Conservation (phyloP, 2,888 invertebrate genomes). For the Allophyes oxyacanthae region DNA sequence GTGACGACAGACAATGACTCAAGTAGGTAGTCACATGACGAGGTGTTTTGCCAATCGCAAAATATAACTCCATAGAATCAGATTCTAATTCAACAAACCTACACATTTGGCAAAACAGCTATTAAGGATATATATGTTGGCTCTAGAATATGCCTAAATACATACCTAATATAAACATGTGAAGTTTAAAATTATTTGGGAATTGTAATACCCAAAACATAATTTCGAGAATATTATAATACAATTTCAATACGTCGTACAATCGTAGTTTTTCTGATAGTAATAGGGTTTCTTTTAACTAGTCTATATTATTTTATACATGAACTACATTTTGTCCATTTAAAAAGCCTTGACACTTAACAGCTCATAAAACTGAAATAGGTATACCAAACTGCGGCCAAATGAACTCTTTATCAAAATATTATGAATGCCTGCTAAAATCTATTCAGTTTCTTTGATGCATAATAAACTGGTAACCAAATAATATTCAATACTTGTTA, state of each 20-base stretch:
- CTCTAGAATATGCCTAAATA: not conserved
- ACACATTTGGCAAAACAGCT: constrained; percentile 1
- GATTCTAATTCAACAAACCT: constrained; percentile 13
- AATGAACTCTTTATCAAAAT: too few relatives aligned
- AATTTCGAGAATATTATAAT: too few relatives aligned
- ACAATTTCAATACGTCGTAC: too few relatives aligned
- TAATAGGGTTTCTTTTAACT: too few relatives aligned
- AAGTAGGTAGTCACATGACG: constrained; percentile 9
- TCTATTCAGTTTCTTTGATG: too few relatives aligned
- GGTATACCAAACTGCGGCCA: too few relatives aligned
- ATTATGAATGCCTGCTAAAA: too few relatives aligned
- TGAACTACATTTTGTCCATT: too few relatives aligned
- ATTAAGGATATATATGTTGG: not conserved
- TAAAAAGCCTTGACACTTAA: too few relatives aligned
- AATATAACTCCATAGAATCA: constrained; percentile 20
- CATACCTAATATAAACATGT: not conserved
- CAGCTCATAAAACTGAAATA: too few relatives aligned
- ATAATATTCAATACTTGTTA: constrained; percentile 23
- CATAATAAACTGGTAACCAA: not conserved
- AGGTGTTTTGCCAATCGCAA: constrained; percentile 21
- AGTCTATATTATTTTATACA: too few relatives aligned
- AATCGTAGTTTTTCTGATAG: too few relatives aligned
- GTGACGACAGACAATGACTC: constrained; percentile 3
- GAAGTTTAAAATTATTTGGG: not conserved
- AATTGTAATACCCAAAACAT: not conserved